Evolutionary conservation across 1,140 invertebrate species (phyloP).

Genomic region (Fopius arisanus): DNA sequence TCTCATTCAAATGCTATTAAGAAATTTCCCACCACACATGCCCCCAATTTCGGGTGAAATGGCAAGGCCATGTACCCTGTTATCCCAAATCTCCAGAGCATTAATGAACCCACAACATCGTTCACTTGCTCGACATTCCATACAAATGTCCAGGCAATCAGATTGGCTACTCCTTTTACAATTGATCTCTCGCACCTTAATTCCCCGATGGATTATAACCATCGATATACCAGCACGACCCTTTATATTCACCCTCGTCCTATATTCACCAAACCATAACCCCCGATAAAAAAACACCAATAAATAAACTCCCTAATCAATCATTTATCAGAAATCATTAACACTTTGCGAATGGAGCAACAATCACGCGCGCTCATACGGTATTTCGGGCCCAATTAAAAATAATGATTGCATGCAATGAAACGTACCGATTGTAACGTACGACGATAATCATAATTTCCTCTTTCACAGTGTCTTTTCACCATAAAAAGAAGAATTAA

Average conservation of each 20-base stretch:
- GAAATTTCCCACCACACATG: too few species aligned
- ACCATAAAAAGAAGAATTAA: not conserved
- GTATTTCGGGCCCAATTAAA: conserved; percentile 37
- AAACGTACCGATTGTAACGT: not conserved
- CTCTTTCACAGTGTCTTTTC: not conserved
- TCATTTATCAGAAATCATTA: conserved; percentile 5
- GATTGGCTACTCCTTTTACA: conserved; percentile 36
- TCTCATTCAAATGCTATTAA: too few species aligned
- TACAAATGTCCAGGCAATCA: conserved; percentile 51
- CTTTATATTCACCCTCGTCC: too few species aligned
- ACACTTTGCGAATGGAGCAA: not conserved
- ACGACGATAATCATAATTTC: conserved; percentile 16
- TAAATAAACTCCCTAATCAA: not conserved
- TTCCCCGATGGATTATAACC: too few species aligned
- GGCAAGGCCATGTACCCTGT: conserved; percentile 39
- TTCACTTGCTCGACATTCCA: conserved; percentile 53
- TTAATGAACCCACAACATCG: conserved; percentile 48
- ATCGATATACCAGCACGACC: too few species aligned
- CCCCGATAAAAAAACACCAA: not conserved
- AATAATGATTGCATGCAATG: conserved; percentile 33
- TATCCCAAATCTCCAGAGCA: conserved; percentile 49
- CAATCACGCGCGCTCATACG: not conserved
- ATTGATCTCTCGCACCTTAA: too few species aligned
- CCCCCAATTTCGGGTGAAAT: too few species aligned
- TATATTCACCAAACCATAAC: too few species aligned